Base-by-base conservation (phyloP, 2,113 vertebrate species). In the Leptodactylus fuscus region DNA sequence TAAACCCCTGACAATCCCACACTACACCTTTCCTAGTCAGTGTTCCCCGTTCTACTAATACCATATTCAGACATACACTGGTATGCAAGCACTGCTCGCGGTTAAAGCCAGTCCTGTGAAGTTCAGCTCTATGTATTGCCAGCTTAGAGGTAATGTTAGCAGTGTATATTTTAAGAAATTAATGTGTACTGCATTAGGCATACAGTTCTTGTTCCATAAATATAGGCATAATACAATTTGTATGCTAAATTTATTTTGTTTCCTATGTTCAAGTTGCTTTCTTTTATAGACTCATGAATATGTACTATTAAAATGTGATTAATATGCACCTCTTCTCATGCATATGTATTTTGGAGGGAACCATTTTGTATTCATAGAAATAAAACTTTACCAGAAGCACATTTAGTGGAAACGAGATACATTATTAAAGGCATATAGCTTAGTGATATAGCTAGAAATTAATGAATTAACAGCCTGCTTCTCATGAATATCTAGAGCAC, bases 331-430 rank as follows among this genome's bases (percentile, higher is more conserved):
- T 69, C 20, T 69, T 13, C 65, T 69, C 62, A 67, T 69, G 65
- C 65, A 69, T 69, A 69, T 69, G n/a, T 46, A 44, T 46, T 44
- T 73, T 24, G 22, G 10, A 73, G 38, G 70, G 12, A 44, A 44
- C 71, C 44, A 75, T 75, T 74, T 74, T 74, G 70, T 24, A 46
- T 46, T 75, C 41, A 48, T 75, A 75, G 5, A 24, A 73, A 48
- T 75, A 48, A 24, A 75, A 48, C 22, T 48, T 69, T 49, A 16
- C 22, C 41, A 75, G n/a, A 38, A 69, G 18, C 18, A 20, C 65
- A 38, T 75, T 75, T 48, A 48, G n/a, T 75, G 24, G 71, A 46
- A 74, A 74, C 4, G 2, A 46, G 70, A 46, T 46, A 18, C 41
- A 75, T 75, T 27, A 46, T 48, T 75, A 27, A 69, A 75, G 24